Base-by-base conservation (phyloP, 2,888 invertebrate genomes). In the Macrosoma leucophasiata region DNA sequence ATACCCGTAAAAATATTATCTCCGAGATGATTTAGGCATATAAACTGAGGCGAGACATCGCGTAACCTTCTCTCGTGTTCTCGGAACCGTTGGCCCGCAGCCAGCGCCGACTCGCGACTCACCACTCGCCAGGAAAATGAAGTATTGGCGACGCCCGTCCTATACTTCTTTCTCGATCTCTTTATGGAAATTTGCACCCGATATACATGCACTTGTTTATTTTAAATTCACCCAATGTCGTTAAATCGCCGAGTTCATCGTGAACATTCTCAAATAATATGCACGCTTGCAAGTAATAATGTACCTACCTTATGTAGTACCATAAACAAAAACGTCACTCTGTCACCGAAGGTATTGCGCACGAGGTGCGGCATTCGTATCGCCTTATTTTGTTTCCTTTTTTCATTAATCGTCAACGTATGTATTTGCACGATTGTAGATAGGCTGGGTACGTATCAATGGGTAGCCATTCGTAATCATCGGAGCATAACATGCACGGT, bases 41-140 rank as follows among this genome's bases (percentile, higher is more conserved):
- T 77, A 75, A 73, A 77, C 68, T 62, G 70, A 64, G 70, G 69
- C 79, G 77, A 81, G 78, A 79, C 81, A 65, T 76, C 77, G 65
- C 69, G 73, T 81, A 82, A 82, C 79, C 79, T 82, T 84, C 81
- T 72, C 64, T 59, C 68, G 58, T 55, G 67, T 82, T 82, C 82
- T 81, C 72, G 79, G 82, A 81, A 82, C 65, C 62, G 62, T 69
- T 82, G 82, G 82, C 79, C 34, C 23, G 26, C 23, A 14, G 71
- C 82, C 82, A 82, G 55, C 55, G 60, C 51, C 60, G 58, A 64
- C 68, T 66, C n/a, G n/a, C n/a, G n/a, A n/a, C n/a, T n/a, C n/a
- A n/a, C n/a, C n/a, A n/a, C n/a, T n/a, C 70, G 71, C 67, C 69
- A 62, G 69, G 59, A 68, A 77, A 73, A 73, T 76, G 73, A 74